Conservation (phyloP, 1,140 invertebrate genomes). For the Habropoda laboriosa region DNA sequence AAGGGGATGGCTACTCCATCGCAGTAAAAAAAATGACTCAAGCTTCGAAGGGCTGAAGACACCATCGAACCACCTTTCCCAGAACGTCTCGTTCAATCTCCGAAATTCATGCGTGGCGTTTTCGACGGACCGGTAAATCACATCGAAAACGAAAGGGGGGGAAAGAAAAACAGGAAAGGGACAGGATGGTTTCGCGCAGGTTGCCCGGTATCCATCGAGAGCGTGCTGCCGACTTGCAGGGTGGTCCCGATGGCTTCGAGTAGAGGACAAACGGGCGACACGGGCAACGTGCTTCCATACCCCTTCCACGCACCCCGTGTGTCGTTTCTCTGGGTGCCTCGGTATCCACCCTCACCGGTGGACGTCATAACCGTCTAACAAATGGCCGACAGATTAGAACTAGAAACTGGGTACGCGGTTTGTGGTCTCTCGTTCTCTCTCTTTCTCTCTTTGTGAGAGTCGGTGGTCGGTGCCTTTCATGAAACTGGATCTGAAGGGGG, state of each 20-base stretch:
- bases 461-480: conserved; percentile 74
- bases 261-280: conserved; percentile 70
- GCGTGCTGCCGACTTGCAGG: conserved; percentile 68
- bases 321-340: neutral
- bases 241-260: conserved; percentile 71
- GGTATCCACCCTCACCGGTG: conserved; percentile 53
- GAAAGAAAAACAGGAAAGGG: neutral
- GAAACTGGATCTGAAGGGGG: conserved; percentile 76
- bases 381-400: conserved; percentile 79
- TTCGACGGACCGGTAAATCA: neutral
- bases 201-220: conserved; percentile 40
- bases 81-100: too few species aligned
- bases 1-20: too few species aligned
- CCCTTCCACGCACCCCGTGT: conserved; percentile 55
- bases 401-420: conserved; percentile 71
- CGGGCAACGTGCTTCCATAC: conserved; percentile 69
- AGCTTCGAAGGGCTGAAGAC: too few species aligned
- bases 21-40: too few species aligned
- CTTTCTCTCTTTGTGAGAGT: conserved; percentile 46
- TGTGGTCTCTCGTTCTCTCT: too few species aligned
- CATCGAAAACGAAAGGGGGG: neutral
- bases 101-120: too few species aligned
- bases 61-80: too few species aligned
- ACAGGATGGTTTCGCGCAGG: conserved; percentile 54
- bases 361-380: conserved; percentile 76